Evolutionary conservation across 2,797 vertebrate species (phyloP).

Genomic region (Muscicapa comitata): DNA sequence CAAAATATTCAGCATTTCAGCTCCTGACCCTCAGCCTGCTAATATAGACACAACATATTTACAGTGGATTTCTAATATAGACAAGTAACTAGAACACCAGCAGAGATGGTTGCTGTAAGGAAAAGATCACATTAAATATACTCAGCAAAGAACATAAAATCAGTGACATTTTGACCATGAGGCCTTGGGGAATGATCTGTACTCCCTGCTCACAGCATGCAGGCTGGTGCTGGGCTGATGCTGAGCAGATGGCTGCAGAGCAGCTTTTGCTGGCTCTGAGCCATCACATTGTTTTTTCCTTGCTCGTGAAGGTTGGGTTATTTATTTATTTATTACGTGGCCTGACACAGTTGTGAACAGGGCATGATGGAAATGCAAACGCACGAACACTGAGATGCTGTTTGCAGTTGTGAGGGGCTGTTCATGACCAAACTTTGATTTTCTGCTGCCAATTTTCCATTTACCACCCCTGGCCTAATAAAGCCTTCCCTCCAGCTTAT

Average conservation of each 20-base stretch:
- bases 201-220: rapidly evolving
- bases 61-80: not conserved
- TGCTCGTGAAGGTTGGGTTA: not conserved
- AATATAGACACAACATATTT: not conserved
- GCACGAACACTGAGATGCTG: not conserved
- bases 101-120: not conserved
- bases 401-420: not conserved
- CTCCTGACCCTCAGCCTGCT: not conserved
- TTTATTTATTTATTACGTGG: not conserved
- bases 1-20: not conserved
- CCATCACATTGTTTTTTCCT: not conserved
- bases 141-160: slow-evolving; percentile 10
- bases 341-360: not conserved
- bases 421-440: not conserved
- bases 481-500: not conserved
- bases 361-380: not conserved
- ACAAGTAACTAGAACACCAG: not conserved
- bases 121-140: slow-evolving; percentile 4
- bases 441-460: slow-evolving; percentile 19
- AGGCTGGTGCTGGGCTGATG: slow-evolving; percentile 24
- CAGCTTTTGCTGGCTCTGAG: not conserved
- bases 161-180: slow-evolving; percentile 57
- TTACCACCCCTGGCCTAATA: not conserved
- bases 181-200: slow-evolving; percentile 39
- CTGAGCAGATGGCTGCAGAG: slow-evolving; percentile 50